Conservation (phyloP, 2,888 invertebrate species). For the Rhimphoctona megacephalus region DNA sequence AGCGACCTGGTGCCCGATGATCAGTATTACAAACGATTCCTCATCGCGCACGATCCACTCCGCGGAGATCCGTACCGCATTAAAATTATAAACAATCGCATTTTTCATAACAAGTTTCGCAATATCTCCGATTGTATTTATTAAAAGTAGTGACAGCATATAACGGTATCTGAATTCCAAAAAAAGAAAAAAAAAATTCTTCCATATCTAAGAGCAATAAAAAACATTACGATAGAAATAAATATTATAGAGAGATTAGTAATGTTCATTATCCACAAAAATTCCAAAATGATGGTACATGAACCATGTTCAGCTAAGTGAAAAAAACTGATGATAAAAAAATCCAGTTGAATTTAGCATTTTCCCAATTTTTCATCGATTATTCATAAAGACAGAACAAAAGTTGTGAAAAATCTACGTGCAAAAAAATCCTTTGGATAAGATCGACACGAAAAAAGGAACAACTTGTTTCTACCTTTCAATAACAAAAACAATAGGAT, state of each 20-base stretch:
- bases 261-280: background rate
- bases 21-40: conserved; percentile 62
- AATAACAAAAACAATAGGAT: conserved; percentile 2
- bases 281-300: too few species aligned
- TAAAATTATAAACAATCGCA: background rate
- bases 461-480: background rate
- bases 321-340: background rate
- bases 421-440: background rate
- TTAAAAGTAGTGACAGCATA: background rate
- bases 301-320: background rate
- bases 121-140: background rate
- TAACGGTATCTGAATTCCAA: background rate
- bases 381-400: background rate
- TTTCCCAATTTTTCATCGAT: background rate
- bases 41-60: conserved; percentile 39
- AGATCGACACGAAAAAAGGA: background rate
- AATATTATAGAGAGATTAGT: background rate
- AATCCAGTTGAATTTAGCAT: background rate
- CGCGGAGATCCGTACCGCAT: conserved; percentile 20
- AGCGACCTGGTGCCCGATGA: conserved; percentile 53
- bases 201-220: background rate
- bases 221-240: background rate
- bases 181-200: background rate
- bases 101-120: conserved; percentile 32
- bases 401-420: background rate